These are phyloP conservation scores for Archaeoteleia sp. DNA, from an alignment of 2,888 invertebrate genomes.

Conservation along the genomic window DNA sequence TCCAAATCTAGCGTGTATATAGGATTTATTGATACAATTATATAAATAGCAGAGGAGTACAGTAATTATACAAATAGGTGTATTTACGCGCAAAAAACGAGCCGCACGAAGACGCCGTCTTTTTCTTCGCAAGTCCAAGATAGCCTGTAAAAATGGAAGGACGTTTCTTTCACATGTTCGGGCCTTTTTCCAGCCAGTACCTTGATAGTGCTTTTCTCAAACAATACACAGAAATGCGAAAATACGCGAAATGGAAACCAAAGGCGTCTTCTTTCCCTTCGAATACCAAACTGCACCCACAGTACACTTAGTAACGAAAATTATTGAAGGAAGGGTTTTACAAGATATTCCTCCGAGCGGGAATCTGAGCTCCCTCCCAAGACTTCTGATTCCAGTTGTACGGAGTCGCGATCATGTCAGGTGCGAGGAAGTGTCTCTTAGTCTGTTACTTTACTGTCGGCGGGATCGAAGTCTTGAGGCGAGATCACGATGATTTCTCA, in stretches of 20 bases:
- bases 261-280: slow-evolving; percentile 64
- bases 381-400: slow-evolving; percentile 10
- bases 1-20: slow-evolving; percentile 64
- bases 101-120: slow-evolving; percentile 20
- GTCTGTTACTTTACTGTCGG: slow-evolving; percentile 11
- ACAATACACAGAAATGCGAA: not conserved
- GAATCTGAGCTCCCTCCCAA: slow-evolving; percentile 18
- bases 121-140: slow-evolving; percentile 21
- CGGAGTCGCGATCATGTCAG: not conserved
- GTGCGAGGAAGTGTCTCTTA: no score
- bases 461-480: slow-evolving; percentile 22
- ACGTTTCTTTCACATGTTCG: slow-evolving; percentile 1
- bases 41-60: slow-evolving; percentile 54
- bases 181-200: no score
- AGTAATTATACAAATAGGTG: slow-evolving; percentile 44
- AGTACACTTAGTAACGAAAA: slow-evolving; percentile 40
- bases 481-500: slow-evolving; percentile 24
- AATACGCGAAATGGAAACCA: slow-evolving; percentile 20
- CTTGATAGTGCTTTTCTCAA: no score
- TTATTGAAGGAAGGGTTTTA: slow-evolving; percentile 28
- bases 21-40: slow-evolving; percentile 53
- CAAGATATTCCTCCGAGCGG: slow-evolving; percentile 28
- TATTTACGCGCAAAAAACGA: slow-evolving; percentile 46
- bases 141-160: slow-evolving; percentile 20
- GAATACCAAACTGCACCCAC: slow-evolving; percentile 62